phyloP scores from a whole-genome alignment of 1,140 invertebrate species.

The Melitaea cinxia region DNA sequence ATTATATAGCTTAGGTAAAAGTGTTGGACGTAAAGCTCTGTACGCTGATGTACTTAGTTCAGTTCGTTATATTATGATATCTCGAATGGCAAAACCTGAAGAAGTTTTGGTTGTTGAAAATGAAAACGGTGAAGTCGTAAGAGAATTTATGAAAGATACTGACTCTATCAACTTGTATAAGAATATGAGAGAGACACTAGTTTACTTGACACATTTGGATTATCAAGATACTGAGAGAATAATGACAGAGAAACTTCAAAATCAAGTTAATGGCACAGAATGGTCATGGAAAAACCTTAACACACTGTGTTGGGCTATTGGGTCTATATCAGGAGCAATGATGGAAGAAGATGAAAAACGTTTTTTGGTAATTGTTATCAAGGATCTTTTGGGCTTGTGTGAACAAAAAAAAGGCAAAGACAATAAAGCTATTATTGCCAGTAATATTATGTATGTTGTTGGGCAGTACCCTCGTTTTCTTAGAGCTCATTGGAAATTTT shows the following conservation, averaged over 20 bases:
- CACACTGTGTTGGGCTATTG: constrained; percentile 99
- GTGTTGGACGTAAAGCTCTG: constrained; percentile 83
- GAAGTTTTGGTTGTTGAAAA: constrained; percentile 99
- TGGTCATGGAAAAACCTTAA: constrained; percentile 99
- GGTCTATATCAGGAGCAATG: constrained; percentile 99
- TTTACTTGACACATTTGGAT: constrained; percentile 99
- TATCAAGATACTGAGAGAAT: constrained; percentile 98
- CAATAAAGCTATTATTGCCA: constrained; percentile 99
- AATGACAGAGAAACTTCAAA: constrained; percentile 99
- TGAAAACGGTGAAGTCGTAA: constrained; percentile 99
- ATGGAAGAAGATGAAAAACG: constrained; percentile 99
- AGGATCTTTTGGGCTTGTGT: constrained; percentile 98
- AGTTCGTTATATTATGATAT: constrained; percentile 99
- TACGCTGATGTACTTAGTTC: constrained; percentile 92
- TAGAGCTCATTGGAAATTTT: constrained; percentile 99
- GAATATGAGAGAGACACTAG: constrained; percentile 99
- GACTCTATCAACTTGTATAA: constrained; percentile 99
- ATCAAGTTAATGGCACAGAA: constrained; percentile 99
- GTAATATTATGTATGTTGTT: constrained; percentile 99
- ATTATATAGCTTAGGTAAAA: constrained; percentile 71
- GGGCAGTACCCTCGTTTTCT: constrained; percentile 99
- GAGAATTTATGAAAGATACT: constrained; percentile 99
- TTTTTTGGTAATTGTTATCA: constrained; percentile 99
- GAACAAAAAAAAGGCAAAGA: constrained; percentile 99
- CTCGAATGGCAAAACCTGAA: constrained; percentile 99